phyloP scores from a whole-genome alignment of 2,888 invertebrate genomes.

The Phalangium opilio region DNA sequence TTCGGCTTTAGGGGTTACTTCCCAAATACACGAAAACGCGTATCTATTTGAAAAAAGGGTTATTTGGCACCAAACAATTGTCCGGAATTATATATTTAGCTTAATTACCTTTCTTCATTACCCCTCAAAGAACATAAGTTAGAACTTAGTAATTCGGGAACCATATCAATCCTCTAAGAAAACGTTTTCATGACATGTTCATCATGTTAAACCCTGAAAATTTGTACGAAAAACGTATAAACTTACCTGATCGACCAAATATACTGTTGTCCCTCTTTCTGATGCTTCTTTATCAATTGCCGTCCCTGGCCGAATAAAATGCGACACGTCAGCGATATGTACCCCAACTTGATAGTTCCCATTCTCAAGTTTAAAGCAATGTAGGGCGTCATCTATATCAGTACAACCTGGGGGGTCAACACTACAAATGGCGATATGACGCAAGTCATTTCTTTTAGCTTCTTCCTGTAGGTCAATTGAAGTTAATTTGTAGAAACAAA shows the following conservation, averaged over 20 bases:
- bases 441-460: slow-evolving; percentile 53
- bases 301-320: slow-evolving; percentile 85
- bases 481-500: background rate
- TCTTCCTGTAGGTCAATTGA: slow-evolving; percentile 7
- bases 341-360: slow-evolving; percentile 76
- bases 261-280: slow-evolving; percentile 86
- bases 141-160: slow-evolving; percentile 67
- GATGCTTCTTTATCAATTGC: slow-evolving; percentile 87
- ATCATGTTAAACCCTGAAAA: no score
- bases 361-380: slow-evolving; percentile 58
- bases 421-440: slow-evolving; percentile 73
- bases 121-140: slow-evolving; percentile 89
- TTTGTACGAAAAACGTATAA: no score
- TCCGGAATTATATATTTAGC: background rate
- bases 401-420: slow-evolving; percentile 98
- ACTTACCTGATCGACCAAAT: slow-evolving; percentile 63
- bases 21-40: slow-evolving; percentile 94
- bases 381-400: slow-evolving; percentile 95
- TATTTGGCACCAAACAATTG: no score
- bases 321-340: slow-evolving; percentile 96
- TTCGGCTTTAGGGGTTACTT: slow-evolving; percentile 66
- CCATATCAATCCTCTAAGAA: slow-evolving; percentile 57
- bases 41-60: slow-evolving; percentile 48
- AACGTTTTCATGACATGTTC: background rate
- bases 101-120: slow-evolving; percentile 39